Percentiles rank a stretch among this genome's conserved stretches.
These are phyloP conservation scores for Hemithea aestivaria DNA, from an alignment of 2,888 invertebrate species.

Conservation along the genomic window DNA sequence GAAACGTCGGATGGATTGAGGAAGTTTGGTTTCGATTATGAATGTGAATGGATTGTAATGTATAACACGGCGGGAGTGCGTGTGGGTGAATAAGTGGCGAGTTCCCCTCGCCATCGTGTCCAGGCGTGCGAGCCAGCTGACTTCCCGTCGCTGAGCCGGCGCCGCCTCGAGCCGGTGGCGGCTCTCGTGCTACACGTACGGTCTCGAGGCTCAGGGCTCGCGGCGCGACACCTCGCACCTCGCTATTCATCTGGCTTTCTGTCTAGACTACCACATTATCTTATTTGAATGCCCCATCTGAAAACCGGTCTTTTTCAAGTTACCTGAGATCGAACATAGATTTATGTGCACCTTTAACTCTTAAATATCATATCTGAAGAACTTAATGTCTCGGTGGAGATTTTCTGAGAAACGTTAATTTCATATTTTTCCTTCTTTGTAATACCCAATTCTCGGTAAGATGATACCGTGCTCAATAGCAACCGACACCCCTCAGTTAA, in stretches of 20 bases:
- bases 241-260: conserved; percentile 19
- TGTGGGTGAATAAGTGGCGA: conserved; percentile 25
- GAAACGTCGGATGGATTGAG: conserved; percentile 52
- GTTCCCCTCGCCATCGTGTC: conserved; percentile 23
- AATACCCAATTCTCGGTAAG: no score
- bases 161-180: conserved; percentile 6
- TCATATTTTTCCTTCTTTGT: no score
- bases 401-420: no score
- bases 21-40: conserved; percentile 46
- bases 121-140: conserved; percentile 50
- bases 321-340: not conserved
- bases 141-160: conserved; percentile 39
- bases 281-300: conserved; percentile 1
- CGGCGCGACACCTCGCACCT: conserved; percentile 20
- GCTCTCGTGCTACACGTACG: conserved; percentile 43
- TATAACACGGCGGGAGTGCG: conserved; percentile 36
- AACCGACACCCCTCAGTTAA: no score
- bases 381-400: no score
- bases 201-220: conserved; percentile 25
- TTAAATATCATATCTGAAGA: not conserved
- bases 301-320: not conserved
- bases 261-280: conserved; percentile 30
- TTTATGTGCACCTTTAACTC: not conserved
- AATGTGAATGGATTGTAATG: conserved; percentile 43
- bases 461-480: no score